phyloP scores from a whole-genome alignment of 2,888 invertebrate genomes.

The Aporophyla nigra region DNA sequence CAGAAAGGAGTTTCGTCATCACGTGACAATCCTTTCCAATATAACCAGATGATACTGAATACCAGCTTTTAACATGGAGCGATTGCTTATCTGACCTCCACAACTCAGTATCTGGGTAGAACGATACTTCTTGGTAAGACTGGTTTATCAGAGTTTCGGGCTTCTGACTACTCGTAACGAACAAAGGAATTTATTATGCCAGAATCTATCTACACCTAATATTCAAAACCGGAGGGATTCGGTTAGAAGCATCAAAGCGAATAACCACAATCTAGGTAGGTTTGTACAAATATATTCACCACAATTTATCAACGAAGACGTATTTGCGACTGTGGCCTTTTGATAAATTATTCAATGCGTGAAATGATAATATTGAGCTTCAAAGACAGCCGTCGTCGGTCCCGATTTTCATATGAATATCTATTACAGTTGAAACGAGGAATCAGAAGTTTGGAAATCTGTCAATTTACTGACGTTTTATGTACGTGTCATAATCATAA shows the following conservation, averaged over 20 bases:
- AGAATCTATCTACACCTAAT: neutral
- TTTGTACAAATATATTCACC: conserved; percentile 19
- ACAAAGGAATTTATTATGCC: too few species aligned
- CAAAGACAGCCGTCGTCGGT: neutral
- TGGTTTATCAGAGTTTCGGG: too few species aligned
- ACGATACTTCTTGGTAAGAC: too few species aligned
- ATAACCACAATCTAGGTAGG: neutral
- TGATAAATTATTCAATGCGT: conserved; percentile 41
- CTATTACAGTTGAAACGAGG: neutral
- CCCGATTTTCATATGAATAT: neutral
- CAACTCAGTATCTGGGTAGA: too few species aligned
- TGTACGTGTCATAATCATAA: too few species aligned
- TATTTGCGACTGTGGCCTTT: conserved; percentile 29
- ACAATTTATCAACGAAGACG: conserved; percentile 27
- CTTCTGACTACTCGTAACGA: too few species aligned
- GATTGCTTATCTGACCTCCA: too few species aligned
- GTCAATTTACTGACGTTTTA: neutral
- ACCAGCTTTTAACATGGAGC: too few species aligned
- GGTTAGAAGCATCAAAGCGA: conserved; percentile 6
- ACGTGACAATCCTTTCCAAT: too few species aligned
- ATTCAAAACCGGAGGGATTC: conserved; percentile 3
- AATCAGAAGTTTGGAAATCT: neutral
- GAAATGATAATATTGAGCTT: neutral
- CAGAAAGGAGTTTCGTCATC: too few species aligned
- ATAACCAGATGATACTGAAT: too few species aligned